Evolutionary conservation across 2,797 vertebrate genomes (phyloP).

Genomic region (Bryconaethiops microstoma): DNA sequence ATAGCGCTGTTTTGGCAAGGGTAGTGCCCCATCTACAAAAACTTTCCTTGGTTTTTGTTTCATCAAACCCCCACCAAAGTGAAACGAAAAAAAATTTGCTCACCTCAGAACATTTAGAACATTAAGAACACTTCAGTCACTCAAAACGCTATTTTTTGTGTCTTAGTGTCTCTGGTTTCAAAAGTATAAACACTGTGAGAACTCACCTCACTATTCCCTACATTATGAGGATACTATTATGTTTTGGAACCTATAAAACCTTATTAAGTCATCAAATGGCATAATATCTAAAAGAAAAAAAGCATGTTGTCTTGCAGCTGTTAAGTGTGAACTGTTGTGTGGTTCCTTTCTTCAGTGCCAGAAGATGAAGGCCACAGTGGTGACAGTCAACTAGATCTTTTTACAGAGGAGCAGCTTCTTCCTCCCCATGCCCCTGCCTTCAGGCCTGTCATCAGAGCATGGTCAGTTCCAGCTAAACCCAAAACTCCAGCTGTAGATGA

Average conservation of each 20-base stretch:
- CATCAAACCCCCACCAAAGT: too few species aligned
- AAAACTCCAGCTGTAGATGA: constrained; percentile 39
- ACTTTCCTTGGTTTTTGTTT: too few species aligned
- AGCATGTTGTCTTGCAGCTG: background rate
- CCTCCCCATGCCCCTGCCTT: constrained; percentile 71
- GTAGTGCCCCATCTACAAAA: too few species aligned
- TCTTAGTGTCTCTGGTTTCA: too few species aligned
- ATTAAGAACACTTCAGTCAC: too few species aligned
- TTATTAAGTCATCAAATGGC: background rate
- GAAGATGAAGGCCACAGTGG: constrained; percentile 91
- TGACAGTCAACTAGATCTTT: constrained; percentile 80
- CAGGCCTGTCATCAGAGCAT: constrained; percentile 56
- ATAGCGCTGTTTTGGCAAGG: too few species aligned
- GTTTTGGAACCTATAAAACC: background rate
- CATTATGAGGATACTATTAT: too few species aligned
- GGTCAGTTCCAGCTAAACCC: constrained; percentile 56
- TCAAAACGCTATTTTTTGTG: too few species aligned
- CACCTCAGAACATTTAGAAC: too few species aligned
- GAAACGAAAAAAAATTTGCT: too few species aligned
- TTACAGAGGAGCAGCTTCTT: constrained; percentile 91
- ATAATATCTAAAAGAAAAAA: background rate
- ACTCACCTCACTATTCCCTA: too few species aligned
- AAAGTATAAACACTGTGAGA: too few species aligned
- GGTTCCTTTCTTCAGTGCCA: constrained; percentile 69
- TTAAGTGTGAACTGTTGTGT: background rate